Evolutionary conservation across 2,113 vertebrate species (phyloP).

Genomic region (Megaptera novaeangliae): DNA sequence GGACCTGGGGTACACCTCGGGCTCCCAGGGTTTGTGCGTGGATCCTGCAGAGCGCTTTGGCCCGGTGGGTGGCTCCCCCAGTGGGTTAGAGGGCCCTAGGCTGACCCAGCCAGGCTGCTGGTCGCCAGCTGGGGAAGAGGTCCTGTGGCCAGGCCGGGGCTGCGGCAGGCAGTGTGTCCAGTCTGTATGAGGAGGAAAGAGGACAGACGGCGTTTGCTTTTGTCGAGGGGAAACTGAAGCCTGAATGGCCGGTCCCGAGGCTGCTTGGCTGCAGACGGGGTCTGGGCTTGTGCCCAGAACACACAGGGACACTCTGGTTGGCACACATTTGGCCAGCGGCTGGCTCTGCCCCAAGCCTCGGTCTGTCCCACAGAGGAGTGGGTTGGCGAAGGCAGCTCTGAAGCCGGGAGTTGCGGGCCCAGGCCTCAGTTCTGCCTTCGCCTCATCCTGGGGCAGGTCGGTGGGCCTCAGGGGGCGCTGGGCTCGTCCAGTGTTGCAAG

Average conservation of each 20-base stretch:
- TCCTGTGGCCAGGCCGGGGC: neutral
- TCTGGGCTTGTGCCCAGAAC: slow-evolving; percentile 8
- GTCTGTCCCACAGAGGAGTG: neutral
- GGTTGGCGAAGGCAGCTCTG: neutral
- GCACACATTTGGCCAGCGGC: neutral
- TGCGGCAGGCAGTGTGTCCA: neutral
- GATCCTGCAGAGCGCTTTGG: neutral
- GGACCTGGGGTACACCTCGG: neutral
- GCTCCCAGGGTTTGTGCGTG: neutral
- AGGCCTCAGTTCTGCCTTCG: neutral
- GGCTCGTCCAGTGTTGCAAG: neutral
- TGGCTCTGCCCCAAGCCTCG: neutral
- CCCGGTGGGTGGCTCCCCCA: slow-evolving; percentile 9
- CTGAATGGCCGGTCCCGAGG: neutral
- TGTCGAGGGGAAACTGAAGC: neutral
- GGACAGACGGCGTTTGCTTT: neutral
- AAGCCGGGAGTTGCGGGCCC: no score
- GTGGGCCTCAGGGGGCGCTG: no score
- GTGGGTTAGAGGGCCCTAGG: slow-evolving; percentile 27
- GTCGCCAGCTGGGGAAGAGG: slow-evolving; percentile 38
- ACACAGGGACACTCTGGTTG: neutral
- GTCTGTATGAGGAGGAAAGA: neutral
- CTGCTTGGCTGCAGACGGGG: neutral
- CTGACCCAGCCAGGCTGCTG: neutral
- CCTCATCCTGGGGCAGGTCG: neutral